Evolutionary conservation across 2,113 vertebrate species (phyloP), one percentile per base, ranked within the genome.

Genomic region (Oophaga pumilio): DNA sequence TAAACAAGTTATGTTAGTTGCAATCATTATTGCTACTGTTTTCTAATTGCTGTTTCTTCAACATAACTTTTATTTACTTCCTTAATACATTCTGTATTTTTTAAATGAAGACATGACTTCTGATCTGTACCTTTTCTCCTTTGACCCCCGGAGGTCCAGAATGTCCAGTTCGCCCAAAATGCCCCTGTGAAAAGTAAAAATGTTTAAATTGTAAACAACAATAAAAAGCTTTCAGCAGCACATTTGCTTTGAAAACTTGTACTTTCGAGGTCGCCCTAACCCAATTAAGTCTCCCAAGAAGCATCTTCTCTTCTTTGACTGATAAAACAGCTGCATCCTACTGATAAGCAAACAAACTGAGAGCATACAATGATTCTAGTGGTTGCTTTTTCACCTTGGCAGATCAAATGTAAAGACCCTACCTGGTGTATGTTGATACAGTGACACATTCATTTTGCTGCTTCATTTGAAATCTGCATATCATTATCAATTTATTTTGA

Each of bases 101-200:
- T 2, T 14, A 12, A 59, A 68, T 85, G 43, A 60, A 68, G 80
- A 3, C 24, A 89, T 76, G 22, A 73, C 64, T 73, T 73, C 33
- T 68, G 24, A 68, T 52, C 17, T 60, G 66, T 94, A 96, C 95
- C 95, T 96, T 95, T 91, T 96, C 95, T 43, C 95, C 95, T 90
- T 95, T 96, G 76, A 90, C 22, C 84, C 95, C 95, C 1, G 82
- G 20, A 20, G 93, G 91, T 81, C 95, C 95, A 0, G 94, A 93
- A 87, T 95, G 95, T 81, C 95, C 95, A 10, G 95, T 94, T 95
- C 97, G 96, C 91, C 98, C 98, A 90, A 95, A 87, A 26, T 95
- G 88, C 24, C 98, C 98, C 98, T 99, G 91, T 82, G 92, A 92
- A 94, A 88, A 88, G 28, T 49, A 68, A 68, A 24, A 49, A 74